A percentile compares a stretch with the other conserved stretches of the same genome.
These are phyloP conservation scores for Globicephala melas DNA, from an alignment of 2,113 vertebrate species.

Conservation along the genomic window DNA sequence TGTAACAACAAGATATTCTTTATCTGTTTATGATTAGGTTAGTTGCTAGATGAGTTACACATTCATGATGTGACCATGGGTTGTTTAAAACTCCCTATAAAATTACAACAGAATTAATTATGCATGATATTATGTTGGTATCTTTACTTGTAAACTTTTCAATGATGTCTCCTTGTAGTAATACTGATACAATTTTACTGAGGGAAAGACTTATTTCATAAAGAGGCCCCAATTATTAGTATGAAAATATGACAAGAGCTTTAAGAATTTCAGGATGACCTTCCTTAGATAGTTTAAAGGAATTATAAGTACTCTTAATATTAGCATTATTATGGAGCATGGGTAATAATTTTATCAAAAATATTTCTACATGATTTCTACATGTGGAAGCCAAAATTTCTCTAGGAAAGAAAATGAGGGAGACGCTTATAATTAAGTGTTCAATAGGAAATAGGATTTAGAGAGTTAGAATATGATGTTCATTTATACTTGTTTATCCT, in stretches of 20 bases:
- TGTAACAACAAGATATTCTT: neutral
- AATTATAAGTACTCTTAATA: neutral
- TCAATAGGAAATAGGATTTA: neutral
- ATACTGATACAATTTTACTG: neutral
- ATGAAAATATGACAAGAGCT: neutral
- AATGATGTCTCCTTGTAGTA: neutral
- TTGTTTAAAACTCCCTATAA: conserved; percentile 8
- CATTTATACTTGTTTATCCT: neutral
- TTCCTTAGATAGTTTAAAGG: neutral
- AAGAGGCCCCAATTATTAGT: neutral
- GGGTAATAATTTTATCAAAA: neutral
- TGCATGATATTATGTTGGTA: neutral
- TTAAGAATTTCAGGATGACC: neutral
- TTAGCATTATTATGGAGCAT: neutral
- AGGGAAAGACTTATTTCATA: neutral
- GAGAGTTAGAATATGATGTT: neutral
- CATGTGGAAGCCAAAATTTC: neutral
- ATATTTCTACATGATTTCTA: neutral
- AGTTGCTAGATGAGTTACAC: neutral
- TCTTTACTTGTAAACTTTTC: neutral
- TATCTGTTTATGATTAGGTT: neutral
- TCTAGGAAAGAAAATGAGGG: neutral
- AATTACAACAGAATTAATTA: neutral
- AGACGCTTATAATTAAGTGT: neutral
- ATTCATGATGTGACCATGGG: neutral